phyloP scores from a whole-genome alignment of 2,113 vertebrate genomes.

The Synodontis membranacea region DNA sequence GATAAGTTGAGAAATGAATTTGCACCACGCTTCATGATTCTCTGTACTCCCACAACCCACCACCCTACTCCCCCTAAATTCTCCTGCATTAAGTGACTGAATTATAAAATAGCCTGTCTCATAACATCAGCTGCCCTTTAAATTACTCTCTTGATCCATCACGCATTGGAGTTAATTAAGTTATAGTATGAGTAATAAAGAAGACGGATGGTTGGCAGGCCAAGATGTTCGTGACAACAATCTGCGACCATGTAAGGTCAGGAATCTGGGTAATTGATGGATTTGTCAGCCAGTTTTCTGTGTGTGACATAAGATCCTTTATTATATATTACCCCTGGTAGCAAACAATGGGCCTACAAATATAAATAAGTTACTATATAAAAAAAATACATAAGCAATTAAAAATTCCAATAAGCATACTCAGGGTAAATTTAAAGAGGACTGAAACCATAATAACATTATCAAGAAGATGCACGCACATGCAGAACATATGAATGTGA shows the following conservation, averaged over 20 bases:
- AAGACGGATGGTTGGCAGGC: slow-evolving; percentile 68
- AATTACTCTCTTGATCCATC: slow-evolving; percentile 71
- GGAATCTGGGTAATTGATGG: slow-evolving; percentile 67
- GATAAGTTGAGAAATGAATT: slow-evolving; percentile 7
- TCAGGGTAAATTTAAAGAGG: not conserved
- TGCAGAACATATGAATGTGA: not conserved
- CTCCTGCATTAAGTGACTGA: slow-evolving; percentile 38
- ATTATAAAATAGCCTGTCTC: slow-evolving; percentile 50
- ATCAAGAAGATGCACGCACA: not conserved
- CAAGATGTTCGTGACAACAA: slow-evolving; percentile 63
- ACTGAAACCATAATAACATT: not conserved
- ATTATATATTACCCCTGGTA: not conserved
- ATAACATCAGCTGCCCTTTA: slow-evolving; percentile 68
- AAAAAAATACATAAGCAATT: not conserved
- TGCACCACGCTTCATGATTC: not conserved
- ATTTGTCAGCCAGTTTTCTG: slow-evolving; percentile 62
- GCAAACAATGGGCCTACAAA: not conserved
- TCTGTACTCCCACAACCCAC: slow-evolving; percentile 27
- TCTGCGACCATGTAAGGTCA: slow-evolving; percentile 70
- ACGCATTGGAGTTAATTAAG: slow-evolving; percentile 71
- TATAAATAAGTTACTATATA: not conserved
- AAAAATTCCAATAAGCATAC: not conserved
- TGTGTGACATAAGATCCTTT: slow-evolving; percentile 49
- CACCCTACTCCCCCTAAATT: slow-evolving; percentile 27
- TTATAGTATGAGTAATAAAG: slow-evolving; percentile 69